Evolutionary conservation across 1,140 invertebrate genomes (phyloP), one percentile per base, ranked within the genome.

Genomic region (Dufourea novaeangliae): DNA sequence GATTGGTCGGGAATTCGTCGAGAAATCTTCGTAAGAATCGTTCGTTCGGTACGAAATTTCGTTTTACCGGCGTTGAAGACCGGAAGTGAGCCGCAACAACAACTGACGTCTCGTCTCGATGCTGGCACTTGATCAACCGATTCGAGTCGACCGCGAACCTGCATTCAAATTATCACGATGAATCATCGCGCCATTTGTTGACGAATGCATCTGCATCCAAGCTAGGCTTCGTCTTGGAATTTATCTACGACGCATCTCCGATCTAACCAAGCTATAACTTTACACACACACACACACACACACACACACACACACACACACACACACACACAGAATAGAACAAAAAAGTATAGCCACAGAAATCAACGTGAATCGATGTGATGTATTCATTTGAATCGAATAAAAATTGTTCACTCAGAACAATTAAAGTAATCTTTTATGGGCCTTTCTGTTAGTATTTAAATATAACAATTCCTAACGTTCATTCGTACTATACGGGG

Each of bases 101-200:
- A n/a, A 61, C 54, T 69, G 54, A 39, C 54, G 73, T 69, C 17
- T 27, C 46, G n/a, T 59, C 73, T 76, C 73, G 66, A 69, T 76
- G 64, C 54, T 76, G 73, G 73, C 73, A 76, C 54, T 76, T 54
- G 64, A 68, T 76, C 73, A 69, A 76, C 73, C 73, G 66, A 76
- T 76, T 76, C 66, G 54, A 76, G 73, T 50, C 50, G 11, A 64
- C 66, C 73, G 66, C 73, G 73, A 69, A 76, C 66, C 66, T 76
- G 66, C 59, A 76, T 76, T 76, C 73, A 76, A 69, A 76, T 69
- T 69, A 76, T 69, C 66, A 3, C 27, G 66, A 69, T 76, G 73
- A 76, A 59, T 76, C 73, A 76, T 39, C 32, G 29, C 32, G 27
- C 20, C 25, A 25, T 68, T 75, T 75, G 37, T 64, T 54, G 11